A percentile compares a stretch with the other conserved stretches of the same genome.
These are phyloP conservation scores for Exaiptasia diaphana DNA, from an alignment of 64 coral and sea anemone genomes.

Conservation along the genomic window DNA sequence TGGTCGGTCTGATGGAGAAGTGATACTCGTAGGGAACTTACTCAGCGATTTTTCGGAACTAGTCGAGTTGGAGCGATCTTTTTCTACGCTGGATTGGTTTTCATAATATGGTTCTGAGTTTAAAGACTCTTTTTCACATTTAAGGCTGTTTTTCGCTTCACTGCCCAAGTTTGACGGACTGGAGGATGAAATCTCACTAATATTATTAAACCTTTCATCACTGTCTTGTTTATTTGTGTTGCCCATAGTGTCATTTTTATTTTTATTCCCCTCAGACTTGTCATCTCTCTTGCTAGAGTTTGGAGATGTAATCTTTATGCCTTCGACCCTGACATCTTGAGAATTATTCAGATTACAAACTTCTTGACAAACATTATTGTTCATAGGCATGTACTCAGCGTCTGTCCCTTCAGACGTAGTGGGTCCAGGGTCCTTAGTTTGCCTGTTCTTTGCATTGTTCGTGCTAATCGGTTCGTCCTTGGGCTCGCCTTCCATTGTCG, in stretches of 20 bases:
- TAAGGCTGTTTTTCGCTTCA: neutral
- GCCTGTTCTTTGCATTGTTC: neutral
- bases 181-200: neutral
- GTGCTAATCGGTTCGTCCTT: neutral
- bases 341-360: neutral
- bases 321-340: neutral
- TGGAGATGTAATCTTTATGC: neutral
- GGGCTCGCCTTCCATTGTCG: neutral
- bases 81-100: neutral
- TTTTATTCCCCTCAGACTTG: neutral
- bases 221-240: neutral
- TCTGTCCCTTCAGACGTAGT: neutral
- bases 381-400: conserved; percentile 3
- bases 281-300: neutral
- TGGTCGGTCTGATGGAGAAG: neutral
- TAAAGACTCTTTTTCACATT: neutral
- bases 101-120: neutral
- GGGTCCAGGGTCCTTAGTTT: neutral
- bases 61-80: neutral
- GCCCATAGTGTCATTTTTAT: neutral
- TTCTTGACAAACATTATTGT: neutral
- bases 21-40: neutral
- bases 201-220: neutral
- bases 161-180: neutral
- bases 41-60: neutral